A percentile compares a stretch with the other conserved stretches of the same genome.
phyloP scores from a whole-genome alignment of 2,113 vertebrate genomes.

The Pelmatolapia mariae region DNA sequence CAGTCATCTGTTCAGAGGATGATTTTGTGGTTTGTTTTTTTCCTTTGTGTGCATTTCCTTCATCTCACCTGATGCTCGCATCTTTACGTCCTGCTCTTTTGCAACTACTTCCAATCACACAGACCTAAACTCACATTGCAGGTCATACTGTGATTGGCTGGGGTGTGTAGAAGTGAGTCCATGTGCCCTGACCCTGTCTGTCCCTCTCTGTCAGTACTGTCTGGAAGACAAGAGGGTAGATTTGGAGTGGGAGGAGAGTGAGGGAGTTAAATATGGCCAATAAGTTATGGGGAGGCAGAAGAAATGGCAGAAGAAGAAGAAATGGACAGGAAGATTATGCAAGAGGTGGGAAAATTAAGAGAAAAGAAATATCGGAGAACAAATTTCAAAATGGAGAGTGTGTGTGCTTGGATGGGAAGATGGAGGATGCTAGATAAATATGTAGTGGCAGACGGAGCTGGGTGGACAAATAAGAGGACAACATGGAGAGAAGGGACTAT shows the following conservation, averaged over 20 bases:
- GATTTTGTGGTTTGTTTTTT: background rate
- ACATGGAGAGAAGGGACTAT: background rate
- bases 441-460: background rate
- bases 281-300: background rate
- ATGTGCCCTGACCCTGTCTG: conserved; percentile 45
- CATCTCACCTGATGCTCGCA: background rate
- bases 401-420: background rate
- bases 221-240: conserved; percentile 37
- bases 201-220: conserved; percentile 38
- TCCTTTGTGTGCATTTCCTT: background rate
- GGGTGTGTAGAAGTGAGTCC: background rate
- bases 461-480: background rate
- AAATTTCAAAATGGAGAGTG: background rate
- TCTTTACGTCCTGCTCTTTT: background rate
- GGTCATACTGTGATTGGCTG: conserved; percentile 43
- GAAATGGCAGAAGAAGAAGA: background rate
- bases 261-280: conserved; percentile 16
- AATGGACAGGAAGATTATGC: background rate
- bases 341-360: background rate
- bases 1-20: background rate
- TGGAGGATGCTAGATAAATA: background rate
- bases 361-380: background rate
- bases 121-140: background rate
- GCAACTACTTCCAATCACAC: background rate
- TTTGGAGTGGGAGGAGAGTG: background rate